phyloP scores from a whole-genome alignment of 2,888 invertebrate genomes.

The Branchellion lobata region DNA sequence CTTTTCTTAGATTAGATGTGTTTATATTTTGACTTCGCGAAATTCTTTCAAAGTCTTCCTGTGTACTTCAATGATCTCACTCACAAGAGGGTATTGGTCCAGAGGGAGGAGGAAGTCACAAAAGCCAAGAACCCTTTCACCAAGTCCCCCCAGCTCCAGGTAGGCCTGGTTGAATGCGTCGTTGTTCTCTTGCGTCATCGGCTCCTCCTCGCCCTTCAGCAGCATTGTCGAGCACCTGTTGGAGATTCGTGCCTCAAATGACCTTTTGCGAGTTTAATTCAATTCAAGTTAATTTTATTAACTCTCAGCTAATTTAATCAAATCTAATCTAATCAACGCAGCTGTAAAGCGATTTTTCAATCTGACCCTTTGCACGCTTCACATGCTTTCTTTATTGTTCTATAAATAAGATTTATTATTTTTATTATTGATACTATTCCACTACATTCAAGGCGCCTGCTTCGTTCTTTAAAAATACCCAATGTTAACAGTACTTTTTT shows the following conservation, averaged over 20 bases:
- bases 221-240: slow-evolving; percentile 78
- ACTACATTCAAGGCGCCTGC: too few relatives aligned
- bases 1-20: too few relatives aligned
- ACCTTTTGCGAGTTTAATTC: background rate
- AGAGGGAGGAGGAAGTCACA: slow-evolving; percentile 87
- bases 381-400: too few relatives aligned
- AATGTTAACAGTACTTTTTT: too few relatives aligned
- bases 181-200: slow-evolving; percentile 68
- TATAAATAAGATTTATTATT: background rate
- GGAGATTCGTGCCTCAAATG: too few relatives aligned
- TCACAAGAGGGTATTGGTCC: slow-evolving; percentile 72
- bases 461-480: too few relatives aligned
- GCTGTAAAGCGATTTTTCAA: too few relatives aligned
- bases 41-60: too few relatives aligned
- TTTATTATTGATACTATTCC: background rate
- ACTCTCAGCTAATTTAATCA: background rate
- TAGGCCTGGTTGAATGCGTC: slow-evolving; percentile 92
- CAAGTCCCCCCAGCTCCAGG: slow-evolving; percentile 77
- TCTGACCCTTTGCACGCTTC: too few relatives aligned
- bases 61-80: too few relatives aligned
- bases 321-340: background rate
- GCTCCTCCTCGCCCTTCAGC: slow-evolving; percentile 75
- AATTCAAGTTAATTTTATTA: background rate
- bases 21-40: too few relatives aligned
- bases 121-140: slow-evolving; percentile 79